phyloP scores from a whole-genome alignment of 1,140 invertebrate species.

The Lethocerus indicus region DNA sequence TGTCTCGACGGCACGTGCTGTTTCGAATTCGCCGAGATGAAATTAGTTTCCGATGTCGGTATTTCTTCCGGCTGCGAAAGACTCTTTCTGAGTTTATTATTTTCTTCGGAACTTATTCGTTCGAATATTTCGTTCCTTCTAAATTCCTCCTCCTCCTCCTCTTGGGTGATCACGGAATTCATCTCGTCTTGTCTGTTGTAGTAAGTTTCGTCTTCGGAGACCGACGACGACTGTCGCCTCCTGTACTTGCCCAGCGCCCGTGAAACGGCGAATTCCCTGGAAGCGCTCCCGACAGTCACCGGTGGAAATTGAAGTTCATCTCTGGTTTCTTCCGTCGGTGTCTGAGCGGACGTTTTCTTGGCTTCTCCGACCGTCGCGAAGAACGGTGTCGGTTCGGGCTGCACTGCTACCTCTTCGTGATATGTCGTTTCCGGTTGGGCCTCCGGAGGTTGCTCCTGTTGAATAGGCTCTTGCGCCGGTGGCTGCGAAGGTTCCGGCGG shows the following conservation, averaged over 20 bases:
- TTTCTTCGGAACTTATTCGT: slow-evolving; percentile 17
- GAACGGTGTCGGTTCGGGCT: slow-evolving; percentile 35
- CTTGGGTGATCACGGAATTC: slow-evolving; percentile 15
- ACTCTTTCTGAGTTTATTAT: slow-evolving; percentile 9
- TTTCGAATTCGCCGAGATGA: slow-evolving; percentile 1
- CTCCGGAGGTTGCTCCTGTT: neutral
- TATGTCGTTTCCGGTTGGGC: neutral
- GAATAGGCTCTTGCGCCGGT: neutral
- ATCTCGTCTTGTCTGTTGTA: slow-evolving; percentile 13
- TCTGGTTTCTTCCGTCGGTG: slow-evolving; percentile 26
- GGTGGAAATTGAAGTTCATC: slow-evolving; percentile 26
- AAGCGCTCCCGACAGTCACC: slow-evolving; percentile 37
- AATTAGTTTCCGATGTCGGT: slow-evolving; percentile 4
- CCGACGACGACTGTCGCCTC: slow-evolving; percentile 36
- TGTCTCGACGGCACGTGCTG: slow-evolving; percentile 19
- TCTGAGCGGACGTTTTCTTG: slow-evolving; percentile 35
- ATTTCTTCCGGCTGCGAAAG: slow-evolving; percentile 11
- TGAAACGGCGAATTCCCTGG: slow-evolving; percentile 69
- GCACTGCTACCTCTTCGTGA: slow-evolving; percentile 22
- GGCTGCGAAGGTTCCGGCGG: neutral
- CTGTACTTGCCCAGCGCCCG: slow-evolving; percentile 65
- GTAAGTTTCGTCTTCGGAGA: slow-evolving; percentile 20
- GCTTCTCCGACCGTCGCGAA: slow-evolving; percentile 57
- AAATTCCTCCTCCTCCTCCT: slow-evolving; percentile 18
- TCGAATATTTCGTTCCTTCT: slow-evolving; percentile 19